Base-by-base conservation (phyloP, 2,113 vertebrate species). In the Diphyllodes magnificus region DNA sequence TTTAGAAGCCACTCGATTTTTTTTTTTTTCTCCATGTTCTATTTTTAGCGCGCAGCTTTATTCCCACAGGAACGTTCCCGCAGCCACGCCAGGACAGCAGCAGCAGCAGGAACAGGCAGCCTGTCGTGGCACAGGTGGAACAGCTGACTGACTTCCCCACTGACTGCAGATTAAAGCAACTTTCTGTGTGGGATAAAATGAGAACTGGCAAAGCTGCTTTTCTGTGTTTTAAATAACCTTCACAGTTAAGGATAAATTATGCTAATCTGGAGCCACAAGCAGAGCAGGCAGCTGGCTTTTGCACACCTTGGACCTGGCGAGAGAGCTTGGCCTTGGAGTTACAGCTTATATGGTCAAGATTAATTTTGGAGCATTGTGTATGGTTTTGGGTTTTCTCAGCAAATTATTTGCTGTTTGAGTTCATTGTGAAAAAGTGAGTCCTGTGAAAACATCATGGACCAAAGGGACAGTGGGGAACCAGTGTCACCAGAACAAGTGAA, bases 141-240 rank as follows among this genome's bases (percentile, higher is more conserved):
- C 68, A 75, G 69, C 77, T 54, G 27, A 64, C 72, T 54, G 30
- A 56, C 42, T 91, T 56, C 78, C 77, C 86, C 53, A 21, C 39
- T 11, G 31, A 17, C 45, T 95, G 69, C 84, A 85, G 42, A 93
- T 79, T 11, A 72, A 57, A 35, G 15, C 64, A 83, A 4, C 70
- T 73, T 91, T 90, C 86, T 59, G 54, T 82, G 94, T 82, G 82
- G 92, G 91, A 92, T 80, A 75, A 69, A 93, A 80, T 49, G 56
- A 71, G 90, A 94, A 90, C 79, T 80, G 92, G 85, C 85, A 96
- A 93, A 88, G 66, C 92, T 88, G 85, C 90, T 92, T 94, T 50
- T 73, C 5, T 51, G 56, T 60, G 15, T 92, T 96, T 94, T 73
- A 93, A 95, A 76, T 91, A 69, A 61, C 61, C 50, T 76, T 86